phyloP scores from a whole-genome alignment of 2,888 invertebrate genomes.

The Harpalus rufipes region DNA sequence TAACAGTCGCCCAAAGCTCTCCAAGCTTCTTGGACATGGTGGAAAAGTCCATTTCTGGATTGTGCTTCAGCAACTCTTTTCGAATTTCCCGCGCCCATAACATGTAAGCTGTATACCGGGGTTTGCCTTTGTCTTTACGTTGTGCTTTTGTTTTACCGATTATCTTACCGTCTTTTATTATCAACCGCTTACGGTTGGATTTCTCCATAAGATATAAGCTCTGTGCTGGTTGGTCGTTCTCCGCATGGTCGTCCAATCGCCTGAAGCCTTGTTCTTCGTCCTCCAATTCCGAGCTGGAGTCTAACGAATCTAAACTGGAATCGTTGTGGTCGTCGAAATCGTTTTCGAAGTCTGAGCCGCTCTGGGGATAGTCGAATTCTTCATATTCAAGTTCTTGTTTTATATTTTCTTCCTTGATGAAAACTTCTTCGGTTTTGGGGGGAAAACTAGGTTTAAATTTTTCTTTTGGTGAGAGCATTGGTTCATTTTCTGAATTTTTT shows the following conservation, averaged over 20 bases:
- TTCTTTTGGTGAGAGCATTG: slow-evolving; percentile 69
- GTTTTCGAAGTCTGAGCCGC: slow-evolving; percentile 73
- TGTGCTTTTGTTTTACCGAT: slow-evolving; percentile 87
- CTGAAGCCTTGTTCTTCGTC: slow-evolving; percentile 78
- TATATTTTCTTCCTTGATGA: slow-evolving; percentile 68
- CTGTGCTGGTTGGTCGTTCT: slow-evolving; percentile 73
- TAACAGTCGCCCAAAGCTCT: slow-evolving; percentile 92
- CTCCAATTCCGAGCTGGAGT: slow-evolving; percentile 78
- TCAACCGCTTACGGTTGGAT: slow-evolving; percentile 85
- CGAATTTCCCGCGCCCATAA: slow-evolving; percentile 93
- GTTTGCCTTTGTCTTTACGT: slow-evolving; percentile 88
- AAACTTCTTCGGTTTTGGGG: slow-evolving; percentile 71
- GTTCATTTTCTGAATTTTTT: slow-evolving; percentile 69
- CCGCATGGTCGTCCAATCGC: slow-evolving; percentile 78
- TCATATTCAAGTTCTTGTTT: slow-evolving; percentile 71
- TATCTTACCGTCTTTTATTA: slow-evolving; percentile 84
- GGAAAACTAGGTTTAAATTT: slow-evolving; percentile 67
- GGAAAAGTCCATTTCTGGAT: slow-evolving; percentile 90
- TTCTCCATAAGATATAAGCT: slow-evolving; percentile 90
- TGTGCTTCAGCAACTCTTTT: slow-evolving; percentile 84
- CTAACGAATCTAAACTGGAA: slow-evolving; percentile 78
- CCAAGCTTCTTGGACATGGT: slow-evolving; percentile 90
- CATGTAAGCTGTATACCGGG: slow-evolving; percentile 93
- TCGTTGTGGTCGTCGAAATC: slow-evolving; percentile 71
- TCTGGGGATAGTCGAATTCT: slow-evolving; percentile 74